phyloP scores from a whole-genome alignment of 1,140 invertebrate genomes.

The Anoplophora glabripennis region DNA sequence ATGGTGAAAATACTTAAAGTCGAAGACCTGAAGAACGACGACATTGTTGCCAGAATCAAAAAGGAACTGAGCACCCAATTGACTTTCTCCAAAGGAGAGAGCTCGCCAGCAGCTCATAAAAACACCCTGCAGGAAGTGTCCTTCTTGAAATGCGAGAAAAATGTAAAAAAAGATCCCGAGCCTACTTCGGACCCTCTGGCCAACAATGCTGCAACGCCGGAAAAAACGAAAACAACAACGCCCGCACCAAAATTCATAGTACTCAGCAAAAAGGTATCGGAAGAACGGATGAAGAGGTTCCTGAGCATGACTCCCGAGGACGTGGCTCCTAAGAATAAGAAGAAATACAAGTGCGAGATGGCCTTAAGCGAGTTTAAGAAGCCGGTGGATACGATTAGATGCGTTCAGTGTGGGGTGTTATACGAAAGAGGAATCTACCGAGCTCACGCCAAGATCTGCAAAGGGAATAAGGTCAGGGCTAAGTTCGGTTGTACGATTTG shows the following conservation, averaged over 20 bases:
- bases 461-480: constrained; percentile 21
- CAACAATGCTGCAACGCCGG: not conserved
- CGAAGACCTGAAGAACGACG: constrained; percentile 35
- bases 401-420: constrained; percentile 30
- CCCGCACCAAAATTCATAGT: not conserved
- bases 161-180: not conserved
- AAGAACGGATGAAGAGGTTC: constrained; percentile 35
- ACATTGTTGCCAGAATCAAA: constrained; percentile 35
- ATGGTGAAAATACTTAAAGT: constrained; percentile 33
- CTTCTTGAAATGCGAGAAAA: not conserved
- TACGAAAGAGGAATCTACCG: constrained; percentile 26
- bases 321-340: constrained; percentile 20
- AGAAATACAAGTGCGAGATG: constrained; percentile 29
- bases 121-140: constrained; percentile 1
- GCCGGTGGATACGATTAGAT: constrained; percentile 41
- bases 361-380: constrained; percentile 29
- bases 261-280: not conserved
- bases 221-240: not conserved
- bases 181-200: not conserved
- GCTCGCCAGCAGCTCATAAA: not conserved
- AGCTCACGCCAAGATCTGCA: constrained; percentile 33
- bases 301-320: constrained; percentile 35
- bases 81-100: constrained; percentile 7
- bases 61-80: constrained; percentile 28
- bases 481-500: constrained; percentile 40